Conservation (phyloP, 1,140 invertebrate genomes). For the Lordiphosa clarofinis region DNA sequence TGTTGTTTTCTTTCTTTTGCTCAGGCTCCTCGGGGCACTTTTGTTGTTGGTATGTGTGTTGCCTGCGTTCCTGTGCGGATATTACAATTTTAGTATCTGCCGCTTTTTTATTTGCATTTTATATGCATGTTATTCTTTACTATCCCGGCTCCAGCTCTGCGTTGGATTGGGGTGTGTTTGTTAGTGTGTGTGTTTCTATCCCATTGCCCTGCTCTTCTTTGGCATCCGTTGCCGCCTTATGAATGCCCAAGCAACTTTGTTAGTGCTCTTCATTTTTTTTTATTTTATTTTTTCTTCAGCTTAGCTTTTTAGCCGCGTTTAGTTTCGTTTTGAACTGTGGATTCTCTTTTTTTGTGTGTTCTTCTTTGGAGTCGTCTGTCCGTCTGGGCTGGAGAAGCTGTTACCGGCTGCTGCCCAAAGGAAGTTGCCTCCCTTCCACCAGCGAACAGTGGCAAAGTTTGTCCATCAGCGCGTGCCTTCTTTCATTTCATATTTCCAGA, state of each 20-base stretch:
- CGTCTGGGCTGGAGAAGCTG: constrained; percentile 37
- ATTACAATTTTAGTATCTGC: constrained; percentile 77
- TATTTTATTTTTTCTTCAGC: constrained; percentile 13
- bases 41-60: constrained; percentile 15
- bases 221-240: constrained; percentile 43
- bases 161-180: neutral
- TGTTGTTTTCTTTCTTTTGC: constrained; percentile 12
- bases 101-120: constrained; percentile 75
- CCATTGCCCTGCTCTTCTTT: constrained; percentile 12
- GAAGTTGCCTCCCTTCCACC: no score
- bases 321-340: constrained; percentile 45
- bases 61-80: constrained; percentile 63
- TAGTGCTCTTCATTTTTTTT: constrained; percentile 36
- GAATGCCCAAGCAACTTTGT: constrained; percentile 51
- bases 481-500: no score
- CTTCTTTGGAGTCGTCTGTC: constrained; percentile 38
- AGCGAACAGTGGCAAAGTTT: no score
- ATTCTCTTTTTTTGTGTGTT: constrained; percentile 23
- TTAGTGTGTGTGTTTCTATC: constrained; percentile 1
- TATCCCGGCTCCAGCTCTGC: constrained; percentile 1
- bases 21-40: constrained; percentile 5
- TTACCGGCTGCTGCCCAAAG: constrained; percentile 6
- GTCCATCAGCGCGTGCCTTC: no score
- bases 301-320: constrained; percentile 58
- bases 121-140: constrained; percentile 56